Conservation (phyloP, 2,113 vertebrate genomes). For the Tragulus kanchil region DNA sequence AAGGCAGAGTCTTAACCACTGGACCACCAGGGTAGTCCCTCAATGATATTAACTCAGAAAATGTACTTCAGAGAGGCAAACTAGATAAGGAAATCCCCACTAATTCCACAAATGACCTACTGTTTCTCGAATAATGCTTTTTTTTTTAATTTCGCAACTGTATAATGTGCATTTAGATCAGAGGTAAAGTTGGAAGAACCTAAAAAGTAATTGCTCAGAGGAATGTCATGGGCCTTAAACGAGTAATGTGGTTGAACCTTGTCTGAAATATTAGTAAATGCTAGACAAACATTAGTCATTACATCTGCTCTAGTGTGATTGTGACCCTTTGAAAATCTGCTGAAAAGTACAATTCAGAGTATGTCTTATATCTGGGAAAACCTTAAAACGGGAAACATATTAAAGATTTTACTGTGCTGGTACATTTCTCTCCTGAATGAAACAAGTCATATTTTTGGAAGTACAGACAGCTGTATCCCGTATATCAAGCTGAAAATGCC, state of each 20-base stretch:
- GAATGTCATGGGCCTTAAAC: not conserved
- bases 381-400: not conserved
- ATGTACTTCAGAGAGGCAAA: not conserved
- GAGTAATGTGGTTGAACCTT: not conserved
- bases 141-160: conserved; percentile 28
- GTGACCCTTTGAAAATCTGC: conserved; percentile 3
- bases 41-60: not conserved
- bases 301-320: not conserved
- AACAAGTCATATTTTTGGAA: conserved; percentile 77
- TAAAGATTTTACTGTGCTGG: conserved; percentile 5
- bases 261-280: not conserved
- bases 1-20: not conserved
- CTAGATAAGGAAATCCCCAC: not conserved
- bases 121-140: not conserved
- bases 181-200: conserved; percentile 28
- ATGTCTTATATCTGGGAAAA: not conserved
- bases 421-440: conserved; percentile 68
- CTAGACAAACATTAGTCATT: not conserved
- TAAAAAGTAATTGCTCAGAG: not conserved
- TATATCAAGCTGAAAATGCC: conserved; percentile 69
- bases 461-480: conserved; percentile 65
- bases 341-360: conserved; percentile 6
- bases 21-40: not conserved
- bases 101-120: not conserved
- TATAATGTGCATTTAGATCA: conserved; percentile 12